Evolutionary conservation across 2,113 vertebrate species (phyloP).

Genomic region (Balaenoptera acutorostrata): DNA sequence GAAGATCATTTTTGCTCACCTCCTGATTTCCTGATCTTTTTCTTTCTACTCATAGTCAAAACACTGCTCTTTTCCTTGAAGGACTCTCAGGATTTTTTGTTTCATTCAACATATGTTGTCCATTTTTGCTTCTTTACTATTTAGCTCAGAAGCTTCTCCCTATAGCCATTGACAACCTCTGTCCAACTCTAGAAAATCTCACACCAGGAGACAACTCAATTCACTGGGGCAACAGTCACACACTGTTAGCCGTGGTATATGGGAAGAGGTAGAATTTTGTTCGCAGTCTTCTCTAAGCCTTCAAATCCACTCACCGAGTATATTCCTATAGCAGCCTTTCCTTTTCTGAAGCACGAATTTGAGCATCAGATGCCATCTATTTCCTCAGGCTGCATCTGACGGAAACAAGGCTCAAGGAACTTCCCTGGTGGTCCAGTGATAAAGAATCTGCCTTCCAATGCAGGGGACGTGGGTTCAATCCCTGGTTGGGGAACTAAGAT

Average conservation of each 20-base stretch:
- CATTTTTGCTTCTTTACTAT: not conserved
- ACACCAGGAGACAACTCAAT: no score
- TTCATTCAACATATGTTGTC: not conserved
- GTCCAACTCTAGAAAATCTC: not conserved
- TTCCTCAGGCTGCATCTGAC: not conserved
- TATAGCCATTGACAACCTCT: not conserved
- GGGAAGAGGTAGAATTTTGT: not conserved
- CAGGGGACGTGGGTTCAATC: no score
- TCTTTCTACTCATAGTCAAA: not conserved
- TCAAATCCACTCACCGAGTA: not conserved
- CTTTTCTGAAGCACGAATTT: not conserved
- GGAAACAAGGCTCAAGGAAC: not conserved
- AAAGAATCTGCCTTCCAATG: no score
- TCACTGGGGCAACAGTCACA: not conserved
- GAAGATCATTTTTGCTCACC: not conserved
- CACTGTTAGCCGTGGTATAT: not conserved
- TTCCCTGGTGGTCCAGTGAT: no score
- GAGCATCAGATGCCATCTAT: not conserved
- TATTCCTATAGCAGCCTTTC: not conserved
- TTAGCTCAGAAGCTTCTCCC: not conserved
- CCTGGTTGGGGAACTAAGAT: no score
- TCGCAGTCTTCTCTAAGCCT: not conserved
- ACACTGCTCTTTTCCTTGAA: not conserved
- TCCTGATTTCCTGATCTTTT: not conserved
- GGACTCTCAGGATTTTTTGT: not conserved